Evolutionary conservation across 2,888 invertebrate species (phyloP).

Genomic region (Helicoverpa assulta): DNA sequence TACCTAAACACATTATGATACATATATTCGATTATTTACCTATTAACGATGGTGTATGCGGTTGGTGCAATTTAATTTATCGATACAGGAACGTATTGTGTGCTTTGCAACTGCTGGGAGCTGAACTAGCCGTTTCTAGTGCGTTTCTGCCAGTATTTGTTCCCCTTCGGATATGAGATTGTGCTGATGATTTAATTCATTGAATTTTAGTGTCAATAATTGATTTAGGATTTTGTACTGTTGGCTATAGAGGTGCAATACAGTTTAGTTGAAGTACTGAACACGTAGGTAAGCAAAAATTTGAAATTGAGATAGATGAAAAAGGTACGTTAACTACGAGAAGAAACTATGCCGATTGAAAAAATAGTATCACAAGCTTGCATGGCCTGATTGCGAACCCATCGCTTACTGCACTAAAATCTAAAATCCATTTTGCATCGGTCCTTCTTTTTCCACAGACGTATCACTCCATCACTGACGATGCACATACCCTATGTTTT

Average conservation of each 20-base stretch:
- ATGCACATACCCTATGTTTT: slow-evolving; percentile 22
- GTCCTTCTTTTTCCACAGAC: slow-evolving; percentile 24
- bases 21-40: slow-evolving; percentile 81
- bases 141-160: slow-evolving; percentile 71
- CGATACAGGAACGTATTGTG: slow-evolving; percentile 68
- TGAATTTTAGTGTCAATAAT: slow-evolving; percentile 52
- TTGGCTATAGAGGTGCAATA: slow-evolving; percentile 3
- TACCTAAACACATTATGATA: slow-evolving; percentile 62
- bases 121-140: slow-evolving; percentile 50
- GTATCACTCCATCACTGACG: slow-evolving; percentile 21
- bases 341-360: slow-evolving; percentile 25
- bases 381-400: slow-evolving; percentile 47
- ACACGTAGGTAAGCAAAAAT: not conserved
- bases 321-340: not conserved
- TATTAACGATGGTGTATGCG: slow-evolving; percentile 69
- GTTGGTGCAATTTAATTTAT: slow-evolving; percentile 84
- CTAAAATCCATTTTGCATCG: slow-evolving; percentile 43
- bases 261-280: not conserved
- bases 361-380: slow-evolving; percentile 30
- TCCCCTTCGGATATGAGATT: slow-evolving; percentile 72
- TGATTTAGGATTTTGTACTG: slow-evolving; percentile 21
- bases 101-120: slow-evolving; percentile 54
- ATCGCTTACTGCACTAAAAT: slow-evolving; percentile 35
- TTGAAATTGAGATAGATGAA: not conserved
- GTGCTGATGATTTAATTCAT: slow-evolving; percentile 74